Conservation (phyloP, 2,113 vertebrate genomes). For the Pterocles gutturalis region DNA sequence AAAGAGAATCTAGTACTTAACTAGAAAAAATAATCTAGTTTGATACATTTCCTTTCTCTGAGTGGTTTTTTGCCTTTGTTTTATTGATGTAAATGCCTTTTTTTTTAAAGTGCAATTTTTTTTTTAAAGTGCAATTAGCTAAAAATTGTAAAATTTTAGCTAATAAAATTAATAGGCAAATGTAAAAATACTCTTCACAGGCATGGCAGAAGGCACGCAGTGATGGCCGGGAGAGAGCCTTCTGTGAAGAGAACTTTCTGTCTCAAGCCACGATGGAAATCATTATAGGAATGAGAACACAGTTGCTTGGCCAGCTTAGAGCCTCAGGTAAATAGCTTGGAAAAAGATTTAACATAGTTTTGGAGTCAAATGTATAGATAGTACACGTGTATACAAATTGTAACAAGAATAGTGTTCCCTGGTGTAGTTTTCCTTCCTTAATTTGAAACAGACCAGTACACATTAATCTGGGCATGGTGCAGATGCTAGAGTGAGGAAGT, state of each 20-base stretch:
- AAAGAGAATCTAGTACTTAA: background rate
- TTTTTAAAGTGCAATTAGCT: background rate
- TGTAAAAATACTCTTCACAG: conserved; percentile 67
- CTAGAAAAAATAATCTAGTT: background rate
- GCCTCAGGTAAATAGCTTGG: conserved; percentile 85
- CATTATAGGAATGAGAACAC: conserved; percentile 92
- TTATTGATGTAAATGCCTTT: background rate
- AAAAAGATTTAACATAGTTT: background rate
- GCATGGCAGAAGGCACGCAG: conserved; percentile 94
- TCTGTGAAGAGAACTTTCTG: conserved; percentile 96
- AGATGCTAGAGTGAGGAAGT: background rate
- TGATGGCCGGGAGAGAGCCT: conserved; percentile 92
- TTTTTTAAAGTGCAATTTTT: background rate
- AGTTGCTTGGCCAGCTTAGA: conserved; percentile 93
- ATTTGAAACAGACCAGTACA: background rate
- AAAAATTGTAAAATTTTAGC: background rate
- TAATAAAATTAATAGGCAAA: background rate
- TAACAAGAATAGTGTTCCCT: background rate
- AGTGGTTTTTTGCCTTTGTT: background rate
- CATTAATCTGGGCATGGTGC: background rate
- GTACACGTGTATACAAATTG: background rate
- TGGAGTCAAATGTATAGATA: background rate
- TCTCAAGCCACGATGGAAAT: conserved; percentile 97
- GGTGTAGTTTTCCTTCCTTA: background rate
- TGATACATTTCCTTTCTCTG: background rate